Evolutionary conservation across 1,140 invertebrate genomes (phyloP), one percentile per base, ranked within the genome.

Genomic region (Drosophila micromelanica): DNA sequence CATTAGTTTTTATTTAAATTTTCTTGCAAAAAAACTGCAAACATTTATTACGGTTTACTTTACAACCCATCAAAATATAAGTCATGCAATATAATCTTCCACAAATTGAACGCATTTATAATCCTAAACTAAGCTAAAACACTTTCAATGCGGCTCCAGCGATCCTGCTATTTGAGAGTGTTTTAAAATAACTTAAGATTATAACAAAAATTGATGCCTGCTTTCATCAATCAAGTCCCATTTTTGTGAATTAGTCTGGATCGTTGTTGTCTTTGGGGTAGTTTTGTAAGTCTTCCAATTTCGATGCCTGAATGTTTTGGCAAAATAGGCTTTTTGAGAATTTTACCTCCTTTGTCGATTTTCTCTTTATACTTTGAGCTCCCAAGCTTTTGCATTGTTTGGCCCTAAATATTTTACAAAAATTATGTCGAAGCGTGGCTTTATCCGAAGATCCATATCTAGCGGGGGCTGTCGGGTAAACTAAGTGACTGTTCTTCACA

Each of bases 141-240:
- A 43, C 30, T 57, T 20, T 55, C 42, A 65, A 48, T 15, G 35
- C 27, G 37, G 30, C 12, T 35, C 12, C 37, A 37, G 8, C 2
- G 23, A 5, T 42, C 37, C 20, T 45, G 15, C 11, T 2, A 2
- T 38, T 37, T 40, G 54, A 30, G 27, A 59, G 45, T 57, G 62
- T 37, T 57, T 42, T 60, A 43, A 40, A 30, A 9, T 42, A 43
- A 37, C 12, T 60, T 60, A 11, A 9, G 37, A 68, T 51, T 68
- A 60, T 60, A 8, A 11, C 13, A 4, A 6, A 12, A 15, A 27
- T 32, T 11, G 15, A 35, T 11, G 6, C 6, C 23, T 1, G 11
- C 12, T 27, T 48, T 4, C 4, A 13, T n/a, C 20, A 6, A n/a
- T 48, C 5, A 9, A 8, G 9, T 2, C 5, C 15, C 7, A 45